Base-by-base conservation (phyloP, 2,113 vertebrate genomes). In the Hemicordylus capensis region DNA sequence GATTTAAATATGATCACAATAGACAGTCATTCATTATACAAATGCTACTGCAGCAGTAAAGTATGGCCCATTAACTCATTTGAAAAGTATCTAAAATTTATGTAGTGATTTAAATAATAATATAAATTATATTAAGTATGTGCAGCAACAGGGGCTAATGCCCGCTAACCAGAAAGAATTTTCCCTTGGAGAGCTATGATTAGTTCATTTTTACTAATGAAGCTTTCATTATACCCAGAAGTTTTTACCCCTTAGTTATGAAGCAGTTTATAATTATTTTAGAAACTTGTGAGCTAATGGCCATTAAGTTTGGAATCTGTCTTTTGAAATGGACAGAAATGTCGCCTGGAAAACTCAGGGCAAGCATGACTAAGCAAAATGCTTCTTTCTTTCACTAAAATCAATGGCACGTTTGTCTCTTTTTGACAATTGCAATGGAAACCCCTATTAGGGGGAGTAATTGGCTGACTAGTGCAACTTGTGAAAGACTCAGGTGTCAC, bases 71-170 rank as follows among this genome's bases (percentile, higher is more conserved):
- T 95, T 95, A 95, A 90, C 85, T 93, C 81, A 90, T 94, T 93
- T 94, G 92, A 91, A 92, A 94, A 95, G 92, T 95, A 93, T 93
- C 93, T 93, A 95, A 93, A 94, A 93, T 95, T 92, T 95, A 95
- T 88, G 84, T 89, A 91, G 90, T 90, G 86, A 93, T 94, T 95
- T 95, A 93, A 95, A 94, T 91, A 95, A 94, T 95, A 95, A 93
- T 94, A 95, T 93, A 94, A 95, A 96, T 96, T 92, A 95, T 88
- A 90, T 89, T 94, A 94, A 93, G 84, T 93, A 89, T 88, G 69
- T 93, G 83, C 90, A 95, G 84, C 90, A 90, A 84, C 91, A 93
- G 92, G 95, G 89, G 85, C 90, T 94, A 90, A 17, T 82, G 90
- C 87, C 84, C 94, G 85, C 94, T 93, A 89, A 95, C 91, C 83